phyloP scores from a whole-genome alignment of 2,888 invertebrate species.

The Augochlorella aurata region DNA sequence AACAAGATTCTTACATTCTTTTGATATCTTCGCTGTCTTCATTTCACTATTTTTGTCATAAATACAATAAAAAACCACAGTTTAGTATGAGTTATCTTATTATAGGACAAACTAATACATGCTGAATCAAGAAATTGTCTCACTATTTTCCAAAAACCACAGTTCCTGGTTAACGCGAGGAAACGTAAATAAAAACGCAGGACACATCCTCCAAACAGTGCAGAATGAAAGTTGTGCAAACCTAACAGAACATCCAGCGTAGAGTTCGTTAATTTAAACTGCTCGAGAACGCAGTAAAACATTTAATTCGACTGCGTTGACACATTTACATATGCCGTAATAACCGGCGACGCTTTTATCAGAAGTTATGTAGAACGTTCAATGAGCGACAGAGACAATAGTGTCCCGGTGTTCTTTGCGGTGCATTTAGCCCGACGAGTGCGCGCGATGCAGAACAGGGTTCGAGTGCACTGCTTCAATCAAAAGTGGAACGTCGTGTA shows the following conservation, averaged over 20 bases:
- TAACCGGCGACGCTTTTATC: not conserved
- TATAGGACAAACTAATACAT: no score
- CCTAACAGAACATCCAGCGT: not conserved
- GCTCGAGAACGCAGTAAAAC: not conserved
- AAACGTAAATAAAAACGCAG: not conserved
- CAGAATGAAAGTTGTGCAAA: not conserved
- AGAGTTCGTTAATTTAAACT: not conserved
- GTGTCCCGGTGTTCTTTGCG: not conserved
- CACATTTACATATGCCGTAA: not conserved
- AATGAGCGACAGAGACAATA: not conserved
- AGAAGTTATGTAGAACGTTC: not conserved
- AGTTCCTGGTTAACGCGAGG: no score
- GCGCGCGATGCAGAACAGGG: not conserved
- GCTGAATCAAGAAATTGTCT: no score
- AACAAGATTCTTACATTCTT: no score
- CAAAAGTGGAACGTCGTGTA: not conserved
- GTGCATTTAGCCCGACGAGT: not conserved
- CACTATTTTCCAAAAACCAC: no score
- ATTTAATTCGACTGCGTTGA: not conserved
- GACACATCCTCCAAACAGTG: not conserved
- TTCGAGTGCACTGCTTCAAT: not conserved
- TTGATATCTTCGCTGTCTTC: no score
- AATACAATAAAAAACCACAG: no score
- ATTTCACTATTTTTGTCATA: no score
- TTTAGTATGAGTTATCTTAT: no score